Evolutionary conservation across 2,888 invertebrate species (phyloP), one percentile per base, ranked within the genome.

Genomic region (Endomychus coccineus): DNA sequence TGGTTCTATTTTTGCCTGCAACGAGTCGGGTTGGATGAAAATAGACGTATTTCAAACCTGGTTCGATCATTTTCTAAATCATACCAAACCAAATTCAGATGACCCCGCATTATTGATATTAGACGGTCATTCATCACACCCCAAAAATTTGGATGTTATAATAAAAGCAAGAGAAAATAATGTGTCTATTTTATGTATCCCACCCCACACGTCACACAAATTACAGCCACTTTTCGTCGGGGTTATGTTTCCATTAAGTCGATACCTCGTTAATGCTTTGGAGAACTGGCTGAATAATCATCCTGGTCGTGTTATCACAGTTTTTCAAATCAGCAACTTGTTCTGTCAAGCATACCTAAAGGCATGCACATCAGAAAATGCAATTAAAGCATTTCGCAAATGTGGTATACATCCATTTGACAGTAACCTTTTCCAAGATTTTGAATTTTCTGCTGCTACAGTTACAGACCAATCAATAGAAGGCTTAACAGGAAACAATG

Each of bases 11-110:
- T 49, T 36, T 29, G 35, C 34, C 5, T 55, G 48, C 27, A 48
- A 55, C 40, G 55, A 60, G n/a, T n/a, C n/a, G n/a, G n/a, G n/a
- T n/a, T n/a, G n/a, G n/a, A n/a, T n/a, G n/a, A n/a, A n/a, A 4
- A n/a, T n/a, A n/a, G n/a, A n/a, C n/a, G 46, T 58, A 23, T 60
- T 61, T 49, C 30, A 45, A 3, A 17, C 50, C 24, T 61, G 58
- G 58, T 59, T 65, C 41, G 44, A 56, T 28, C 59, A 67, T 49
- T 68, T 68, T 46, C 39, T 62, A 37, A 34, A 27, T 25, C 45
- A 39, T n/a, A n/a, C n/a, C n/a, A n/a, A n/a, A n/a, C n/a, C n/a
- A n/a, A n/a, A n/a, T n/a, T n/a, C n/a, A n/a, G 55, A 56, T 4
- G 41, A 19, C 7, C 19, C 19, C 7, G 19, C 7, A 19, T 19